phyloP scores from a whole-genome alignment of 2,888 invertebrate species.

The Andrena chrysosceles region DNA sequence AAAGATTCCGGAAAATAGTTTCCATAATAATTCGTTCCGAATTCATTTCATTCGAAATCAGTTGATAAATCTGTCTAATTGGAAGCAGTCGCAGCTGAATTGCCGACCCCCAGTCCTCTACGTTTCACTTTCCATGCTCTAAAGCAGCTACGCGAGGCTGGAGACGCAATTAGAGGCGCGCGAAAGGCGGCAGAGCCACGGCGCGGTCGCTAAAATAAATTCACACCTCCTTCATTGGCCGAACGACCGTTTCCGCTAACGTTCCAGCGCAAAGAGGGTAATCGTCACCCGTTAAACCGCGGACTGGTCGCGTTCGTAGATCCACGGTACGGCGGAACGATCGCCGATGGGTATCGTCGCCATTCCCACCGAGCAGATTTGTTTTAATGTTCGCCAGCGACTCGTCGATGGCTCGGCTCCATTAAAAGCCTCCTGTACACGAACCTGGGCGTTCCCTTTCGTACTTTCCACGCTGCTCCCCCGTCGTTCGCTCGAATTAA shows the following conservation, averaged over 20 bases:
- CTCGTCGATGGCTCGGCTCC: constrained; percentile 56
- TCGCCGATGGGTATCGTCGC: constrained; percentile 54
- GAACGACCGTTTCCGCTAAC: constrained; percentile 9
- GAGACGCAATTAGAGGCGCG: constrained; percentile 12
- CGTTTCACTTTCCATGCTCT: too few relatives aligned
- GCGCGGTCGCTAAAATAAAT: constrained; percentile 13
- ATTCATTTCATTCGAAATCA: too few relatives aligned
- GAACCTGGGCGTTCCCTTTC: constrained; percentile 40
- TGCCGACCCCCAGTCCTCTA: too few relatives aligned
- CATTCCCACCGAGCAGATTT: constrained; percentile 56
- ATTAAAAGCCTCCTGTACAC: constrained; percentile 54
- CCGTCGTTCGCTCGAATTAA: constrained; percentile 57
- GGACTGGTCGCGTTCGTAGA: constrained; percentile 30
- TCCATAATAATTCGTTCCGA: too few relatives aligned
- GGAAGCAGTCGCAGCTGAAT: too few relatives aligned
- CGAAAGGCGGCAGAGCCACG: neutral
- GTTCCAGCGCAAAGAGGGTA: constrained; percentile 26
- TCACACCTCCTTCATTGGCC: constrained; percentile 12
- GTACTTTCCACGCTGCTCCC: constrained; percentile 25
- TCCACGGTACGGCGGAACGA: constrained; percentile 10
- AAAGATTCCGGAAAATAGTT: too few relatives aligned
- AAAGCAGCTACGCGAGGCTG: neutral
- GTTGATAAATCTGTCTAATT: too few relatives aligned
- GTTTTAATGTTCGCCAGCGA: constrained; percentile 62
- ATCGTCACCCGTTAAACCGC: constrained; percentile 23